Base-by-base conservation (phyloP, 1,140 invertebrate species). In the Anastrepha obliqua region DNA sequence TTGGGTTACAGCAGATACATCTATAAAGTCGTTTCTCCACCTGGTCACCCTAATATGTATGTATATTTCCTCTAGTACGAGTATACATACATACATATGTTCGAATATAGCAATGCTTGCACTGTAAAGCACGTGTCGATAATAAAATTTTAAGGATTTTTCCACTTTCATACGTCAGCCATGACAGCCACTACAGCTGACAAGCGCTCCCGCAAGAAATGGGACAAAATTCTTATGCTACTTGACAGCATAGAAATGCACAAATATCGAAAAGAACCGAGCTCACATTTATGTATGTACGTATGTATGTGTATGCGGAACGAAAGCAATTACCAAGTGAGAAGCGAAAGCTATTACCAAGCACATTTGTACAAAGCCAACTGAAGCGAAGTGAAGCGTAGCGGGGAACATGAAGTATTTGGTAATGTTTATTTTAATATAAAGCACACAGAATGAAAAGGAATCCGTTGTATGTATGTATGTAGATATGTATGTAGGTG, bases 111-210 rank as follows among this genome's bases (percentile, higher is more conserved):
- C 20, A 29, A 67, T 47, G 67, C 42, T 42, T 74, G 67, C 67
- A 15, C 44, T 74, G 67, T 74, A 74, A 47, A 74, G 67, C 67
- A 74, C 67, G 67, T 74, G 67, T 74, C 67, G 67, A 74, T 74
- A 74, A 74, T 74, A 74, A 74, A 74, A 74, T 74, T 74, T 74
- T 74, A 74, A 74, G 67, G 67, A 74, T 74, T 74, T 74, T 74
- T 74, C 67, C 67, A 42, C 44, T 74, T 67, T 47, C 67, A 74
- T 74, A 74, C 67, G 44, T 74, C 42, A 74, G 42, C 39, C 67
- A 44, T 74, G 42, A 74, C 67, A 74, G 67, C 15, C 42, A n/a
- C 11, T 17, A 15, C 4, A 62, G 60, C 42, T 74, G 67, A 74
- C 67, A 74, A 74, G 42, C 44, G 42, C 13, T 42, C 39, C 67